These are phyloP conservation scores for Syrphus vitripennis DNA, from an alignment of 2,888 invertebrate species.

Conservation along the genomic window DNA sequence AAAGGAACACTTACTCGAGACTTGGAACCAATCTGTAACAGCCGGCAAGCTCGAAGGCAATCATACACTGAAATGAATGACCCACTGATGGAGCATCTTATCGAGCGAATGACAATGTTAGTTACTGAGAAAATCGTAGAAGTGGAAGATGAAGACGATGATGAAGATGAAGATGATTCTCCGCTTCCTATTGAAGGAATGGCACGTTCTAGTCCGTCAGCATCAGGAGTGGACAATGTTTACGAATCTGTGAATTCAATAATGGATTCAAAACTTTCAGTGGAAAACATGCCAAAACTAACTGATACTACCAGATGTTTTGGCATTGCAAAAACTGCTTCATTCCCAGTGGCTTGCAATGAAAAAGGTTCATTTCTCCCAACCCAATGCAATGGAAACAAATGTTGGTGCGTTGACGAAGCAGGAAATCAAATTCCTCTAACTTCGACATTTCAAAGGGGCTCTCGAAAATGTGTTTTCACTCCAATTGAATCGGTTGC, in stretches of 20 bases:
- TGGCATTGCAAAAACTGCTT: constrained; percentile 79
- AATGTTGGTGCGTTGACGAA: constrained; percentile 94
- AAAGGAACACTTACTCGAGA: constrained; percentile 91
- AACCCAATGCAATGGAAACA: constrained; percentile 87
- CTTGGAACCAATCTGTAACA: constrained; percentile 89
- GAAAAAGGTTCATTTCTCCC: constrained; percentile 87
- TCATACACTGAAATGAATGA: constrained; percentile 81
- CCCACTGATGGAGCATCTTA: constrained; percentile 86
- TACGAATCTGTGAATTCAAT: constrained; percentile 77
- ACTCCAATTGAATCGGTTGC: constrained; percentile 90
- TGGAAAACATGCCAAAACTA: constrained; percentile 76
- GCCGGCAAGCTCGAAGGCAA: constrained; percentile 88
- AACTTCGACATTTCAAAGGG: constrained; percentile 83
- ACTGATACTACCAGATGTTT: constrained; percentile 81
- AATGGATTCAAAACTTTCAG: constrained; percentile 79
- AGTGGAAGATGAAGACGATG: constrained; percentile 76
- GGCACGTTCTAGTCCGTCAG: constrained; percentile 75
- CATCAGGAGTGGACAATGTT: constrained; percentile 79
- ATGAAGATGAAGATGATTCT: constrained; percentile 54
- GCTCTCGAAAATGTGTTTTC: constrained; percentile 83
- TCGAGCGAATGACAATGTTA: constrained; percentile 85
- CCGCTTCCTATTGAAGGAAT: constrained; percentile 17
- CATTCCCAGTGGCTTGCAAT: constrained; percentile 84
- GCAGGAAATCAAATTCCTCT: constrained; percentile 87
- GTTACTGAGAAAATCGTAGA: constrained; percentile 81